Evolutionary conservation across 2,797 vertebrate genomes (phyloP), one percentile per base, ranked within the genome.

Genomic region (Paratrypauchen microcephalus): DNA sequence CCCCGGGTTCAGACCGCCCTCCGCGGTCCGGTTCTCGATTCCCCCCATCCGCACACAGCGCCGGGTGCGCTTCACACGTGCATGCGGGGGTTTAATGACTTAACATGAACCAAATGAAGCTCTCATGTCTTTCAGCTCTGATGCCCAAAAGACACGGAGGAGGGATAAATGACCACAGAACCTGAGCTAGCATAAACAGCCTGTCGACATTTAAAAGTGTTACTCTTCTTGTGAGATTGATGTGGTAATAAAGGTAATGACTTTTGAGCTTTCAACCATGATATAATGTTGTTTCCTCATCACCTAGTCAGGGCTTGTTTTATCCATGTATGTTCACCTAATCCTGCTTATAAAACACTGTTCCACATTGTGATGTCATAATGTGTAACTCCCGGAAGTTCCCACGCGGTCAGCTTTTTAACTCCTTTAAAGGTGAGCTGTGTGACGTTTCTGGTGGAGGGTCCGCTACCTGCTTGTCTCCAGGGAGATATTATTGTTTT

Each of bases 61-160:
- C n/a, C n/a, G n/a, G n/a, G n/a, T n/a, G n/a, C n/a, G n/a, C n/a
- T n/a, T n/a, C n/a, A n/a, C n/a, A n/a, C n/a, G n/a, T n/a, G n/a
- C n/a, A n/a, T n/a, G n/a, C n/a, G n/a, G 84, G 24, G 77, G 75
- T 79, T 58, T 79, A 69, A 82, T 70, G 72, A 66, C 63, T 60
- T 54, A 61, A 63, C 80, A 82, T 74, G 63, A 83, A 83, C 69
- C 65, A 86, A 86, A 83, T 63, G 0, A 78, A 66, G 59, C 68
- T 82, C 82, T 78, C 79, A 87, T 79, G 68, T 69, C 66, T 73
- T 83, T 81, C 65, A 76, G 76, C 77, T 85, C 71, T 3, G 62
- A 19, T 77, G 73, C 65, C 77, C 71, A 50, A 74, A 84, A 65
- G 57, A 63, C 61, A 63, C 69, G 50, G 62, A 78, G 47, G 47